phyloP scores from a whole-genome alignment of 2,113 vertebrate species.

The Nesogale talazaci region DNA sequence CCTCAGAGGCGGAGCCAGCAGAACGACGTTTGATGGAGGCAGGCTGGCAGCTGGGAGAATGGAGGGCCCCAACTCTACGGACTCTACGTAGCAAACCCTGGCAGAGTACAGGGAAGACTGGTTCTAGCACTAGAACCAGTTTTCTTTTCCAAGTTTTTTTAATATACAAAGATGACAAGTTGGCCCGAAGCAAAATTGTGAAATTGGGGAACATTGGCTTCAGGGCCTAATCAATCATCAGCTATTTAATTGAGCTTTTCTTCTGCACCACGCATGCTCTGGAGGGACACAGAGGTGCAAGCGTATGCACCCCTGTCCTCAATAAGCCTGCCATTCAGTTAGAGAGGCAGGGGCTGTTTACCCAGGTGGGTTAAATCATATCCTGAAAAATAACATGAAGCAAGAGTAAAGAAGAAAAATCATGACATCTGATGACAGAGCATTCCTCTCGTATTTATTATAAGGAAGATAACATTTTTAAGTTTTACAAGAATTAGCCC shows the following conservation, averaged over 20 bases:
- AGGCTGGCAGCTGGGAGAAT: not conserved
- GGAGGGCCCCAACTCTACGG: constrained; percentile 8
- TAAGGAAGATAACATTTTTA: constrained; percentile 28
- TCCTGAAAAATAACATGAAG: constrained; percentile 11
- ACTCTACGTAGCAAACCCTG: constrained; percentile 19
- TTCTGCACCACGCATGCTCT: not conserved
- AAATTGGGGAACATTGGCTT: constrained; percentile 54
- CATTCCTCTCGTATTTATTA: not conserved
- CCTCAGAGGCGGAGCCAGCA: not conserved
- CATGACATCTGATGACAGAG: not conserved
- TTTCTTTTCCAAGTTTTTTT: constrained; percentile 63
- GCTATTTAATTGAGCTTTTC: not conserved
- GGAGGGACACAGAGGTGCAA: not conserved
- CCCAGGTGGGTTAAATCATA: not conserved
- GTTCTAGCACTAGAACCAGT: constrained; percentile 11
- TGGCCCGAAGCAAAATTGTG: constrained; percentile 62
- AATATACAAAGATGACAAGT: constrained; percentile 67
- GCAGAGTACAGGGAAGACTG: constrained; percentile 28
- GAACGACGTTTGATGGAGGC: not conserved
- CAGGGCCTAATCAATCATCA: constrained; percentile 49
- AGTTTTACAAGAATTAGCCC: not conserved
- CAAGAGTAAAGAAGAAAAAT: not conserved
- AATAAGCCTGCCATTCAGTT: not conserved
- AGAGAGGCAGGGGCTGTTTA: not conserved
- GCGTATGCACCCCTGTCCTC: not conserved